phyloP scores from a whole-genome alignment of 2,113 vertebrate species.

The Lipophrys pholis region DNA sequence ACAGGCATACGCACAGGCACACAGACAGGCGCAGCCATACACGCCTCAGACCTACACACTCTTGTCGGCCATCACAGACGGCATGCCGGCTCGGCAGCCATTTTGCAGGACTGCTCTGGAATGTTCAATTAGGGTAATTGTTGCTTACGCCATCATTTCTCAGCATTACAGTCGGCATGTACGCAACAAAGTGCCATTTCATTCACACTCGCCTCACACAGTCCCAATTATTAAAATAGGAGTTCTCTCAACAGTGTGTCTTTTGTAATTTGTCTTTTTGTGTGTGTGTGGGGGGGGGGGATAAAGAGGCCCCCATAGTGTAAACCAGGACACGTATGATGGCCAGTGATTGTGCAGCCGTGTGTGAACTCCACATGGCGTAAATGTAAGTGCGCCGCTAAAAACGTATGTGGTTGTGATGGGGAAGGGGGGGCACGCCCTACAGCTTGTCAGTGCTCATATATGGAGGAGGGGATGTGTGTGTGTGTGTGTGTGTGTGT shows the following conservation, averaged over 20 bases:
- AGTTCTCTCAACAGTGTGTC: not conserved
- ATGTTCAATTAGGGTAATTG: slow-evolving; percentile 78
- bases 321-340: slow-evolving; percentile 38
- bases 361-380: slow-evolving; percentile 56
- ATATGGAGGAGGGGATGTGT: slow-evolving; percentile 59
- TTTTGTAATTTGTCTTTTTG: slow-evolving; percentile 1
- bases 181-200: slow-evolving; percentile 1
- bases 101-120: slow-evolving; percentile 78
- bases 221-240: not conserved
- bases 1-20: slow-evolving; percentile 48
- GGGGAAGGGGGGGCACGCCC: slow-evolving; percentile 63
- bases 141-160: slow-evolving; percentile 45
- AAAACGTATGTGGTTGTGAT: slow-evolving; percentile 38
- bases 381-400: slow-evolving; percentile 44
- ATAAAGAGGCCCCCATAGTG: slow-evolving; percentile 22
- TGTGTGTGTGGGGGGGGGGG: too few relatives aligned
- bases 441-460: slow-evolving; percentile 67
- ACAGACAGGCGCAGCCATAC: slow-evolving; percentile 42
- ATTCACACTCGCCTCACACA: not conserved
- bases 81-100: slow-evolving; percentile 77
- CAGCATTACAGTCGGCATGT: slow-evolving; percentile 9
- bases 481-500: not conserved
- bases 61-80: slow-evolving; percentile 80
- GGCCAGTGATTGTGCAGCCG: slow-evolving; percentile 50
- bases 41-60: slow-evolving; percentile 73